Percentiles rank a stretch among this genome's conserved stretches.
Conservation (phyloP, 2,888 invertebrate species). For the Temnothorax unifasciatus region DNA sequence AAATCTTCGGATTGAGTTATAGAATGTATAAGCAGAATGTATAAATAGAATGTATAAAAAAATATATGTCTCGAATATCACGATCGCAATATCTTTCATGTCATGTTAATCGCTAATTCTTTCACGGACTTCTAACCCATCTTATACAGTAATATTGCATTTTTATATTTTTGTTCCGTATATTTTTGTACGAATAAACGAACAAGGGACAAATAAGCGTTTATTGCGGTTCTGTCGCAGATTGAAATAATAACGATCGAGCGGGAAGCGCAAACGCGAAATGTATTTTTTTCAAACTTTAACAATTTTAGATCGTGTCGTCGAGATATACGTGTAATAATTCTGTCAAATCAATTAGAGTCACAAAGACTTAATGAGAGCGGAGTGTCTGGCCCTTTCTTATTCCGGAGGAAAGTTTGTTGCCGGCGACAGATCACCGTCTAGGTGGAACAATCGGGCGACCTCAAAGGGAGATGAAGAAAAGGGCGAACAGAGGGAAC, state of each 20-base stretch:
- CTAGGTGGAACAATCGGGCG: conserved; percentile 59
- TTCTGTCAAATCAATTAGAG: background rate
- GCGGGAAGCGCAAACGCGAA: background rate
- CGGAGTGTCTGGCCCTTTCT: background rate
- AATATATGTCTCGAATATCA: too few species aligned
- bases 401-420: conserved; percentile 30
- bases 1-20: background rate
- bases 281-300: background rate
- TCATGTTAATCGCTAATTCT: background rate
- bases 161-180: background rate
- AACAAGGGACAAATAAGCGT: conserved; percentile 38
- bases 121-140: background rate
- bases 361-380: background rate
- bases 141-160: background rate
- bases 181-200: conserved; percentile 17
- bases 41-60: too few species aligned
- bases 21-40: background rate
- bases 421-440: conserved; percentile 29
- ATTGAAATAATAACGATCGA: conserved; percentile 35
- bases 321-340: background rate
- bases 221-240: conserved; percentile 15
- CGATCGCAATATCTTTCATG: background rate
- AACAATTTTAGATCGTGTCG: too few species aligned
- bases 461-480: conserved; percentile 53
- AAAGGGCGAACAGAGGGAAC: conserved; percentile 48